phyloP scores from a whole-genome alignment of 2,113 vertebrate species.

The Tympanuchus pallidicinctus region DNA sequence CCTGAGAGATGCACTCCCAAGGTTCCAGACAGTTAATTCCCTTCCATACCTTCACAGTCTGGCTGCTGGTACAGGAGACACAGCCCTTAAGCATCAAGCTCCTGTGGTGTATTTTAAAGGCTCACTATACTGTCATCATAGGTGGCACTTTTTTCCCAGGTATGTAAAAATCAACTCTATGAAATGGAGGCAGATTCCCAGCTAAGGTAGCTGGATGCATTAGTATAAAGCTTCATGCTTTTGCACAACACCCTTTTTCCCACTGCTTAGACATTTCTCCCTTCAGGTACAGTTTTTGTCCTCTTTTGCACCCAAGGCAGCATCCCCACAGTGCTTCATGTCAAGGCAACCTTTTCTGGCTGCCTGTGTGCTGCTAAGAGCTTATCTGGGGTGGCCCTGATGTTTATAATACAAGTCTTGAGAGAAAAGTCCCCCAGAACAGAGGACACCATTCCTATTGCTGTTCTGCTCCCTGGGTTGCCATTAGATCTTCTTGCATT shows the following conservation, averaged over 20 bases:
- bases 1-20: not conserved
- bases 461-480: not conserved
- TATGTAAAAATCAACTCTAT: not conserved
- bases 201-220: not conserved
- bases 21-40: not conserved
- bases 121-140: accelerated
- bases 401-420: not conserved
- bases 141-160: not conserved
- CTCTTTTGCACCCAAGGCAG: not conserved
- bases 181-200: not conserved
- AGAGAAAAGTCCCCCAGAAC: not conserved
- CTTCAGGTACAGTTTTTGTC: not conserved
- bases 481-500: accelerated
- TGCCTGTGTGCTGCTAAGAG: not conserved
- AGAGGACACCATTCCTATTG: not conserved
- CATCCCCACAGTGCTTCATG: not conserved
- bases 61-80: not conserved
- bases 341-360: not conserved
- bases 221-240: not conserved
- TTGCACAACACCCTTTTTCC: not conserved
- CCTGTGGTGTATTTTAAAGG: not conserved
- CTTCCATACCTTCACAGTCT: not conserved
- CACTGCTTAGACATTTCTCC: not conserved
- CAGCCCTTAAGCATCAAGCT: not conserved
- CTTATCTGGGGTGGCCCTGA: not conserved